Evolutionary conservation across 2,888 invertebrate species (phyloP).

Genomic region (Drosophila anceps): DNA sequence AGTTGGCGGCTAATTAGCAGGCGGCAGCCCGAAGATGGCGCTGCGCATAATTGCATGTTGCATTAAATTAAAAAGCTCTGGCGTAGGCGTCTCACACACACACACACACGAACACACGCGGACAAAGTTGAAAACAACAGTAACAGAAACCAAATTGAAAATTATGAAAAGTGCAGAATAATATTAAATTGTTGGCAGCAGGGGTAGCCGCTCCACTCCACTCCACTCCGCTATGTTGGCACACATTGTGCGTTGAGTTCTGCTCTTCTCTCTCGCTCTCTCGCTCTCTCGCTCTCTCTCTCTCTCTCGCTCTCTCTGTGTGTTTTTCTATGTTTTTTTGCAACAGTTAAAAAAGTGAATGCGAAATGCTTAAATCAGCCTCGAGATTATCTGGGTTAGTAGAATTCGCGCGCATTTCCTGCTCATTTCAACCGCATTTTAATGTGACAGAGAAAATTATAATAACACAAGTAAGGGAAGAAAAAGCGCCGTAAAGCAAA

Average conservation of each 20-base stretch:
- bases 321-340: conserved; percentile 9
- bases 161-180: conserved; percentile 62
- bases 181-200: conserved; percentile 33
- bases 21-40: conserved; percentile 64
- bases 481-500: conserved; percentile 38
- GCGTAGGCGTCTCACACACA: conserved; percentile 12
- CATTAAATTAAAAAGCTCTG: conserved; percentile 64
- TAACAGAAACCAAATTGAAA: conserved; percentile 58
- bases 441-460: conserved; percentile 73
- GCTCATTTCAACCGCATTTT: conserved; percentile 73
- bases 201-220: neutral
- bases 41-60: conserved; percentile 70
- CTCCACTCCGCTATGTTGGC: neutral
- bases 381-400: conserved; percentile 76
- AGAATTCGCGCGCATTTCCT: conserved; percentile 79
- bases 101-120: conserved; percentile 15
- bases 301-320: neutral
- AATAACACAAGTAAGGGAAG: conserved; percentile 61
- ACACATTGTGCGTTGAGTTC: conserved; percentile 40
- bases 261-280: neutral
- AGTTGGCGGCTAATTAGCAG: conserved; percentile 63
- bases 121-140: conserved; percentile 24
- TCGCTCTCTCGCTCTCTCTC: neutral
- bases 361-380: conserved; percentile 68
- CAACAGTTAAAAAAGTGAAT: conserved; percentile 54